Percentiles rank a stretch among this genome's conserved stretches.
Conservation (phyloP, 1,140 invertebrate genomes). For the Bradynema listronoti region DNA sequence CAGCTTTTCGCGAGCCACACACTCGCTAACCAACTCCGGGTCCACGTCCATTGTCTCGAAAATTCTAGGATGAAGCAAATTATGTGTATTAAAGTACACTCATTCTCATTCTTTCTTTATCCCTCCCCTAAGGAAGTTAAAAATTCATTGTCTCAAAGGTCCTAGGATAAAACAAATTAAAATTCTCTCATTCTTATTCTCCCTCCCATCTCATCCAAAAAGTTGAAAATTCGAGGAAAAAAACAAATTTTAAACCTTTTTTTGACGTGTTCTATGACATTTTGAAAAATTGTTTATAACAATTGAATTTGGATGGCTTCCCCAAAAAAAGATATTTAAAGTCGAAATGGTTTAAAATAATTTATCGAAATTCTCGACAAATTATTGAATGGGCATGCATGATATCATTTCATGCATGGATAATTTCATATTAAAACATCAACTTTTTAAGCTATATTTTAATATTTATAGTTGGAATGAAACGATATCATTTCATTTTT, state of each 20-base stretch:
- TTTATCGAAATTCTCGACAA: too few species aligned
- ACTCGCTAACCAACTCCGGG: constrained; percentile 3
- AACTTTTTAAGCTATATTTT: neutral
- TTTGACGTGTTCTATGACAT: too few species aligned
- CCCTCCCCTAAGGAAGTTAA: neutral
- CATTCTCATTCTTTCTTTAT: too few species aligned
- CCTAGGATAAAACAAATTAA: neutral
- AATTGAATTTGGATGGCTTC: too few species aligned
- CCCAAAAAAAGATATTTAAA: too few species aligned
- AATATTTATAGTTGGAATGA: neutral
- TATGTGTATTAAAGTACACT: too few species aligned
- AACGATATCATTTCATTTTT: neutral
- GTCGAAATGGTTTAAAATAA: too few species aligned
- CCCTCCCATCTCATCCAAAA: neutral
- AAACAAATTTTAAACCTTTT: neutral
- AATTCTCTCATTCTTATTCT: neutral
- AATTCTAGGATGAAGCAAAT: constrained; percentile 1
- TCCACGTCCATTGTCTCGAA: constrained; percentile 4
- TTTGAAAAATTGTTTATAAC: too few species aligned
- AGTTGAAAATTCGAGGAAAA: neutral
- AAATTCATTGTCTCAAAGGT: neutral
- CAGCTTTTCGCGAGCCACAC: neutral
- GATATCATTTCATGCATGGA: neutral
- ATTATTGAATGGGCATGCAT: neutral
- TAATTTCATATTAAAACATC: neutral